Base-by-base conservation (phyloP, 2,888 invertebrate species). In the Atherix ibis region DNA sequence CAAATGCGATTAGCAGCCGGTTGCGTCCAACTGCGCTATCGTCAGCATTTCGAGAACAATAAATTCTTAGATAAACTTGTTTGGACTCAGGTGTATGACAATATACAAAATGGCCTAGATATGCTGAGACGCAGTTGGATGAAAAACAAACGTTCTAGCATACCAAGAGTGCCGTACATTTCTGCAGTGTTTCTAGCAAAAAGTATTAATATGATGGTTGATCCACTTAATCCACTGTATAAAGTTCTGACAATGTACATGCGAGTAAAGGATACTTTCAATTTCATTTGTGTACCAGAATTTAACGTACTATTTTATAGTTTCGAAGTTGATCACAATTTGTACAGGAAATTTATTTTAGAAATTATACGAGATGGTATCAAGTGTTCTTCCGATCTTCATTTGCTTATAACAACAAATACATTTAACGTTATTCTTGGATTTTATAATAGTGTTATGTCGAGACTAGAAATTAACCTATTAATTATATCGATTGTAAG, bases 241-340 rank as follows among this genome's bases (percentile, higher is more conserved):
- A 68, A 72, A 44, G 73, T 78, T 1, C 63, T 92, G n/a, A 77
- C 79, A 51, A 70, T 73, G 47, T 87, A 79, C 54, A 60, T 88
- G 24, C 70, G 80, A 48, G 74, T 82, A 2, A 88, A 85, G 55
- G 74, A 79, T 9, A 67, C 69, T 6, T 67, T 89, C 12, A 76
- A 88, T 51, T 63, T 89, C 12, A 67, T 71, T 10, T 69, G 74
- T 3, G 76, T 92, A n/a, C 92, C 92, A 1, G 91, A 92, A 53
- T 77, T 91, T 49, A 73, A 85, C 39, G 76, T 79, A 33, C 70
- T 91, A 24, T 78, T 91, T 50, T 79, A 84, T 51, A 85, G 82
- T 40, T 69, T 76, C 8, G 79, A 82, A 36, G 65, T 82, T 0
- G 71, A 78, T 44, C 67, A 71, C 34, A 66, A 68, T 14, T 67